These are phyloP conservation scores for Malaclemys terrapin DNA, from an alignment of 2,113 vertebrate genomes.

Conservation along the genomic window DNA sequence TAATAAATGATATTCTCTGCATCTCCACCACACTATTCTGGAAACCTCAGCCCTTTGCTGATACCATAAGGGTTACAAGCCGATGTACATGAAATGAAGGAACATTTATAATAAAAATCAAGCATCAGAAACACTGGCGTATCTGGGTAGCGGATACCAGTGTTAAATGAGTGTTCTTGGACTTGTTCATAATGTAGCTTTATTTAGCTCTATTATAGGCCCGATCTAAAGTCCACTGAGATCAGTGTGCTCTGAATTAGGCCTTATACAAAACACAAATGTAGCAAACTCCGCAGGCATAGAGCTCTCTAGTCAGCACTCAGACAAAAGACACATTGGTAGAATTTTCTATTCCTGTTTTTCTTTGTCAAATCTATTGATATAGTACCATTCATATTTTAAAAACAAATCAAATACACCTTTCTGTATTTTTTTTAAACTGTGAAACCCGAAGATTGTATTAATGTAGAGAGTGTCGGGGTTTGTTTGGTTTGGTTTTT, in stretches of 20 bases:
- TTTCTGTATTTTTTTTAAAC: neutral
- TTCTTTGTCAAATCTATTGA: neutral
- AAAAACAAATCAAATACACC: neutral
- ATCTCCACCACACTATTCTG: neutral
- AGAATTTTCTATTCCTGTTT: neutral
- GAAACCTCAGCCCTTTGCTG: neutral
- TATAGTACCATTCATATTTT: neutral
- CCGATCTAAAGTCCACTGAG: neutral
- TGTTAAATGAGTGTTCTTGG: neutral
- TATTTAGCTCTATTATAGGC: neutral
- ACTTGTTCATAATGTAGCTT: neutral
- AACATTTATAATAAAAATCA: neutral
- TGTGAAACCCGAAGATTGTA: neutral
- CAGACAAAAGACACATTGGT: neutral
- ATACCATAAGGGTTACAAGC: neutral
- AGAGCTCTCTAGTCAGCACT: neutral
- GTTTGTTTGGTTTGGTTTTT: neutral
- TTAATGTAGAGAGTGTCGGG: neutral
- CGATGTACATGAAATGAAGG: neutral
- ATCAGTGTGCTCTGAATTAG: neutral
- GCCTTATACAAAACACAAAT: neutral
- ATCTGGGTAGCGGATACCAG: neutral
- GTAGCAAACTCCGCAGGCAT: neutral
- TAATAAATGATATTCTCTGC: neutral
- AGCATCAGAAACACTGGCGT: neutral